These are phyloP conservation scores for Euglossa dilemma DNA, from an alignment of 1,140 invertebrate species.

Conservation along the genomic window DNA sequence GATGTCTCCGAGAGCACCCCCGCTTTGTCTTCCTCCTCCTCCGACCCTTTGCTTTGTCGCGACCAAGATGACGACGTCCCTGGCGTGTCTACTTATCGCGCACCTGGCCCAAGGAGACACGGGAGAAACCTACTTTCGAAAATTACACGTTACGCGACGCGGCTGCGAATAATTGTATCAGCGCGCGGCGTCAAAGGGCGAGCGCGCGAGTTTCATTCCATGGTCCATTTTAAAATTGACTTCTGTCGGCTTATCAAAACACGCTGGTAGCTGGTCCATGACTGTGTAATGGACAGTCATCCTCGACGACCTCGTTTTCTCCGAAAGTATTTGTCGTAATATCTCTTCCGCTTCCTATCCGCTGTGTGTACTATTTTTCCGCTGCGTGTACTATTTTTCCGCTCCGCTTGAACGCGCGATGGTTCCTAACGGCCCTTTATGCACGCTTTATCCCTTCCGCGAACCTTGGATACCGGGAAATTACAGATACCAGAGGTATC, in stretches of 20 bases:
- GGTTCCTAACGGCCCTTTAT: background rate
- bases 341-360: background rate
- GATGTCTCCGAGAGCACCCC: background rate
- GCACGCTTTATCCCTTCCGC: constrained; percentile 1
- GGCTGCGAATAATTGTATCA: constrained; percentile 1
- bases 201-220: background rate
- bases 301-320: constrained; percentile 14
- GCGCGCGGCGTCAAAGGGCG: background rate
- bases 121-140: background rate
- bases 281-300: background rate
- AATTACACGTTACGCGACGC: background rate
- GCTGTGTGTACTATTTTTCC: no score
- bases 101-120: background rate
- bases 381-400: no score
- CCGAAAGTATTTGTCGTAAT: background rate
- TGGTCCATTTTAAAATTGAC: constrained; percentile 45
- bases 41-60: constrained; percentile 13
- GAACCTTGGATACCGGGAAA: background rate
- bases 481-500: background rate
- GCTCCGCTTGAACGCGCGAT: background rate
- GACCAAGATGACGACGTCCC: background rate
- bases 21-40: constrained; percentile 5
- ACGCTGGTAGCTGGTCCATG: background rate
- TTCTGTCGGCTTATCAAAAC: constrained; percentile 28
- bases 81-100: background rate